Base-by-base conservation (phyloP, 2,888 invertebrate genomes). In the Torymus auratus region DNA sequence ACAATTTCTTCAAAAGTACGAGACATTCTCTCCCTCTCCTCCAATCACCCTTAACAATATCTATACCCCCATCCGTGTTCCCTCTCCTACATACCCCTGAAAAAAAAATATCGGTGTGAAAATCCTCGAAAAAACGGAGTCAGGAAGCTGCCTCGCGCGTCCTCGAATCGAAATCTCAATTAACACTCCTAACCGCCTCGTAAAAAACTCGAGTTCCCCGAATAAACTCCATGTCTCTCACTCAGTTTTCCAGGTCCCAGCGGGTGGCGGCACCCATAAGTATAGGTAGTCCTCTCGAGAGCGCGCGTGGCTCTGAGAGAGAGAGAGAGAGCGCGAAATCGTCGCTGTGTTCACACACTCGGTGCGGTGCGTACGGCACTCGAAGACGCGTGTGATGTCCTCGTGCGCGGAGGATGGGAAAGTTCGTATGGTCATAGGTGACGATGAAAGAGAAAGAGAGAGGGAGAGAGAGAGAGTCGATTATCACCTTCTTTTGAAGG, bases 271-370 rank as follows among this genome's bases (percentile, higher is more conserved):
- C 7, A 7, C 41, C 41, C 41, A 41, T 41, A 41, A 41, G 41
- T 41, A 41, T 41, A 41, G 41, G 41, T 41, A 41, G 41, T 41
- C 41, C 41, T 41, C 41, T 41, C 41, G 41, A 41, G 7, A 41
- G 41, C 41, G 41, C 41, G 41, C 41, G 41, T 41, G 41, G 41
- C 41, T 41, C 41, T 7, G 7, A 28, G 28, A 28, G 28, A 41
- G 85, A 87, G 15, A 52, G 73, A 67, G 82, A 64, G 23, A 67
- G 73, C 61, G 76, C 81, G 72, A 80, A 80, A 78, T 73, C 68
- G 2, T 62, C 20, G 83, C 83, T 82, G 85, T 84, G 86, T 87
- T 88, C 88, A 86, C 87, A 87, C 86, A 87, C 86, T 85, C 80
- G 74, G 41, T 41, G 41, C 41, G 41, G 41, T 41, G 41, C 28